These are phyloP conservation scores for Lynx canadensis DNA, from an alignment of 2,113 vertebrate species.

Conservation along the genomic window DNA sequence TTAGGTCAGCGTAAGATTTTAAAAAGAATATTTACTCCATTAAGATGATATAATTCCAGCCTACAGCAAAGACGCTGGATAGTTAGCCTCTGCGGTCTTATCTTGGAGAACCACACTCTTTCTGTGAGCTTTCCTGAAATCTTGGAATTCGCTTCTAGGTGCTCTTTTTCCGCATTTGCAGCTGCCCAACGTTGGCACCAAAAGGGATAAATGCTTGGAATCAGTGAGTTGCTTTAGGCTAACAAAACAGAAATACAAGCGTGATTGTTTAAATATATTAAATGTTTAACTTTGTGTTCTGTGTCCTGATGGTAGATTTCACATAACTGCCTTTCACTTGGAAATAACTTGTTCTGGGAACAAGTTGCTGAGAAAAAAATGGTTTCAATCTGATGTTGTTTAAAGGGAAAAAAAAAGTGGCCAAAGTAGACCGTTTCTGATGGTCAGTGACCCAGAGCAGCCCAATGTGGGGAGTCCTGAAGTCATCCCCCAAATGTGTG, in stretches of 20 bases:
- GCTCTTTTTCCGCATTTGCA: not conserved
- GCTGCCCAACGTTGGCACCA: not conserved
- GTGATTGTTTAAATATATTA: not conserved
- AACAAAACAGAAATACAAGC: not conserved
- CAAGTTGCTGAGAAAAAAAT: not conserved
- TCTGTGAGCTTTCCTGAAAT: not conserved
- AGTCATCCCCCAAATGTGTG: slow-evolving; percentile 71
- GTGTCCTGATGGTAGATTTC: slow-evolving; percentile 44
- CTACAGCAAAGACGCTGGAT: not conserved
- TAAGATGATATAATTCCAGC: not conserved
- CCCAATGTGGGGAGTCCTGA: slow-evolving; percentile 69
- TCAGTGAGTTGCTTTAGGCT: not conserved
- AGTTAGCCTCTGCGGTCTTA: not conserved
- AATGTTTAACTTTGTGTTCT: slow-evolving; percentile 23
- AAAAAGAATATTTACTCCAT: not conserved
- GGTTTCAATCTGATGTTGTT: slow-evolving; percentile 52
- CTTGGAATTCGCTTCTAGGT: not conserved
- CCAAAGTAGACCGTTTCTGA: slow-evolving; percentile 68
- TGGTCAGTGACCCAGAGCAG: slow-evolving; percentile 64
- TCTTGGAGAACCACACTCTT: not conserved
- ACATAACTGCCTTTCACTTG: not conserved
- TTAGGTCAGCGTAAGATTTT: not conserved
- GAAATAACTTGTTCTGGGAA: slow-evolving; percentile 40
- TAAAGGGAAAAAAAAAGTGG: slow-evolving; percentile 36
- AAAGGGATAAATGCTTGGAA: not conserved